Evolutionary conservation across 2,797 vertebrate genomes (phyloP), one percentile per base, ranked within the genome.

Genomic region (Myoxocephalus aenaeus): DNA sequence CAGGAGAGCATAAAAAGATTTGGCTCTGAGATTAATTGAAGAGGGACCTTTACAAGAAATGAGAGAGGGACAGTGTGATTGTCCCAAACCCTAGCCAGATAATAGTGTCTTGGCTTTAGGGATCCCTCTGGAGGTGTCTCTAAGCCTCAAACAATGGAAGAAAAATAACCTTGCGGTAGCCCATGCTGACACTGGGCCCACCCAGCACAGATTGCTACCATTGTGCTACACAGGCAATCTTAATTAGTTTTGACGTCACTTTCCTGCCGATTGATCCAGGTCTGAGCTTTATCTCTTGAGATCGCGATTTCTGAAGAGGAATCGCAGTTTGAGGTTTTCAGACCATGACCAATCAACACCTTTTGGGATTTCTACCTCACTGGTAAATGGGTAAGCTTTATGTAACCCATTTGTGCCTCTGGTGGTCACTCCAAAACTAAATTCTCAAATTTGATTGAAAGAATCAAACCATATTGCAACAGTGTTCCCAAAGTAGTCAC

Each of bases 221-320:
- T 92, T 94, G 92, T 92, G 87, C 81, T 83, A 74, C 66, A 64
- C 65, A 36, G 71, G 80, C 89, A 88, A 88, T 92, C 92, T 93
- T 94, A 94, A 95, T 95, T 93, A 92, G 92, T 89, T 94, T 92
- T 92, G 90, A 92, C 87, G 87, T 92, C 88, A 90, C 84, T 59
- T 70, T 78, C 74, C 86, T 58, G 86, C 65, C 44, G 63, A 82
- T 90, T 90, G 90, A 93, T 90, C 81, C 56, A 12, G 65, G 70
- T 36, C 75, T 62, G 54, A 68, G 71, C 75, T 88, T 86, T 76
- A 88, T 90, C 92, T 79, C 83, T 48, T 2, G 82, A 88, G 89
- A 93, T 88, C 85, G 59, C 87, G 85, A 87, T 92, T 91, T 91
- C 85, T 73, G 67, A 81, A 68, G 86, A 66, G 57, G 80, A 89